Percentiles rank a stretch among this genome's conserved stretches.
Evolutionary conservation across 2,797 vertebrate genomes (phyloP).

Genomic region (Anabacerthia variegaticeps): DNA sequence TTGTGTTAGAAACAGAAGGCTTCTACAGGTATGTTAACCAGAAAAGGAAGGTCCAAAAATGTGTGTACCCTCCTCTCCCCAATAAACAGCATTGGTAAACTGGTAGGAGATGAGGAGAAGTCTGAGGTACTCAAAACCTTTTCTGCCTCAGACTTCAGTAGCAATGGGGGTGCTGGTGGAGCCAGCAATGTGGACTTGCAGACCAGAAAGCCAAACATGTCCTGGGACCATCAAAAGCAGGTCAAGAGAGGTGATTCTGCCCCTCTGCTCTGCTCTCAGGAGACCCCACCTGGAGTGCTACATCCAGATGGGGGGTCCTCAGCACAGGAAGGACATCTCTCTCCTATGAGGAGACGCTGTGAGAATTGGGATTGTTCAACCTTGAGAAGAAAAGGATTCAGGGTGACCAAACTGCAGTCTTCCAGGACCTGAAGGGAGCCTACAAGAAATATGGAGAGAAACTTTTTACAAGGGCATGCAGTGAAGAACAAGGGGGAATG

Average conservation of each 20-base stretch:
- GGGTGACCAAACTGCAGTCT: background rate
- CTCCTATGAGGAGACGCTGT: rapidly evolving
- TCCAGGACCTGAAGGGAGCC: background rate
- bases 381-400: background rate
- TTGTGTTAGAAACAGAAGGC: background rate
- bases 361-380: background rate
- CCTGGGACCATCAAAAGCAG: background rate
- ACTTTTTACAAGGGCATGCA: background rate
- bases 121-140: background rate
- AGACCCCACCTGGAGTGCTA: no score
- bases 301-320: background rate
- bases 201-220: background rate
- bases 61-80: no score
- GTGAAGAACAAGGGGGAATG: background rate
- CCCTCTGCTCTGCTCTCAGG: background rate
- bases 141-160: background rate
- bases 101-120: background rate
- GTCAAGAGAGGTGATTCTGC: background rate
- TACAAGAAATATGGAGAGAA: background rate
- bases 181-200: background rate
- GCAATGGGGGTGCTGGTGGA: rapidly evolving
- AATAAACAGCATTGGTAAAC: background rate
- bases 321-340: background rate
- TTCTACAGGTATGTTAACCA: background rate
- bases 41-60: rapidly evolving